phyloP scores from a whole-genome alignment of 1,140 invertebrate species.

The Ridgeia piscesae region DNA sequence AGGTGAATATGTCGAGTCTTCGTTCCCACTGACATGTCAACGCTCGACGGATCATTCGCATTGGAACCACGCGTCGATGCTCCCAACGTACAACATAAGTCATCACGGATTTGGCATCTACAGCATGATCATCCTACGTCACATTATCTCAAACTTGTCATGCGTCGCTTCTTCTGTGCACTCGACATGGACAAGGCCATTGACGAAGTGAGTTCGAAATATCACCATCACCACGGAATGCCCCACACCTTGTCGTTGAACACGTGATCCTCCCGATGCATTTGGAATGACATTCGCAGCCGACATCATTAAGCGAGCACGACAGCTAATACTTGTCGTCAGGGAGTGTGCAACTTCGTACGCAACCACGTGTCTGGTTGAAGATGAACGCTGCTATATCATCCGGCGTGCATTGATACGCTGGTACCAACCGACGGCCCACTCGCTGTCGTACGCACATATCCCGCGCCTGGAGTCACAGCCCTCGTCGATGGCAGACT shows the following conservation, averaged over 20 bases:
- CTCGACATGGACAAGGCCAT: no score
- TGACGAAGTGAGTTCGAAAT: no score
- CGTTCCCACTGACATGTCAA: not conserved
- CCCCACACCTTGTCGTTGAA: not conserved
- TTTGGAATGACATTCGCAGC: not conserved
- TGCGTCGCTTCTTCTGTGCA: no score
- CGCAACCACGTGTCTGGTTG: not conserved
- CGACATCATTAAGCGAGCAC: not conserved
- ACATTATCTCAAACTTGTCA: no score
- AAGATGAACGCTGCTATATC: not conserved
- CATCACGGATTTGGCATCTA: not conserved
- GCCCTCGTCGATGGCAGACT: no score
- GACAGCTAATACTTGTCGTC: not conserved
- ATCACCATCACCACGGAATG: no score
- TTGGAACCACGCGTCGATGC: slow-evolving; percentile 16
- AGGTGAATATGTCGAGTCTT: not conserved
- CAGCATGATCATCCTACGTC: no score
- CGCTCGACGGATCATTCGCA: not conserved
- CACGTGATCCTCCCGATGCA: not conserved
- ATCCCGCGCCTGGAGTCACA: no score
- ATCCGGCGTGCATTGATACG: not conserved
- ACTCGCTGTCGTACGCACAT: no score
- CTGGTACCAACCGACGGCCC: no score
- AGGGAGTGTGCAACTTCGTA: not conserved
- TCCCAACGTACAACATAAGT: not conserved